phyloP scores from a whole-genome alignment of 2,113 vertebrate genomes.

The Podarcis muralis region DNA sequence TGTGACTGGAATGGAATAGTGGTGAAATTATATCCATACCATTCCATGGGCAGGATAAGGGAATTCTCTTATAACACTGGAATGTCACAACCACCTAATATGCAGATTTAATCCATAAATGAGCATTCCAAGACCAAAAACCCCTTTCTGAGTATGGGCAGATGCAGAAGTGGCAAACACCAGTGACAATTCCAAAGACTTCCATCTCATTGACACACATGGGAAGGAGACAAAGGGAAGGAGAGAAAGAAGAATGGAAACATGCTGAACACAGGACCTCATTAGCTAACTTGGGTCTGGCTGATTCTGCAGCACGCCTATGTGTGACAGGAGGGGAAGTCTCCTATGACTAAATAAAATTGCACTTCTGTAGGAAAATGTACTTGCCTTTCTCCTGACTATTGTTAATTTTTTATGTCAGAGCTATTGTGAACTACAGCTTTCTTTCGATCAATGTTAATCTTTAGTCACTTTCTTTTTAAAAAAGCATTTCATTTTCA shows the following conservation, averaged over 20 bases:
- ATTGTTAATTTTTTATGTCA: background rate
- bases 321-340: background rate
- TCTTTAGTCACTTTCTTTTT: background rate
- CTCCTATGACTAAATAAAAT: background rate
- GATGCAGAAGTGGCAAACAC: background rate
- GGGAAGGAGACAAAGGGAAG: background rate
- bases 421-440: background rate
- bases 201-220: background rate
- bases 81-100: background rate
- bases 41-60: background rate
- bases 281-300: too few relatives aligned
- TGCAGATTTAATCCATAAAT: background rate
- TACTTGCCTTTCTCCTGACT: background rate
- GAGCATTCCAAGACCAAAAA: background rate
- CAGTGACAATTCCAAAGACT: background rate
- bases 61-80: background rate
- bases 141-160: background rate
- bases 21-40: too few relatives aligned
- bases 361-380: background rate
- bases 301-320: too few relatives aligned
- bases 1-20: too few relatives aligned
- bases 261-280: background rate
- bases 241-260: background rate
- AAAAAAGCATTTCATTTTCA: too few relatives aligned
- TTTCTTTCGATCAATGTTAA: too few relatives aligned